phyloP scores from a whole-genome alignment of 2,113 vertebrate genomes.

The Onychostoma macrolepis region DNA sequence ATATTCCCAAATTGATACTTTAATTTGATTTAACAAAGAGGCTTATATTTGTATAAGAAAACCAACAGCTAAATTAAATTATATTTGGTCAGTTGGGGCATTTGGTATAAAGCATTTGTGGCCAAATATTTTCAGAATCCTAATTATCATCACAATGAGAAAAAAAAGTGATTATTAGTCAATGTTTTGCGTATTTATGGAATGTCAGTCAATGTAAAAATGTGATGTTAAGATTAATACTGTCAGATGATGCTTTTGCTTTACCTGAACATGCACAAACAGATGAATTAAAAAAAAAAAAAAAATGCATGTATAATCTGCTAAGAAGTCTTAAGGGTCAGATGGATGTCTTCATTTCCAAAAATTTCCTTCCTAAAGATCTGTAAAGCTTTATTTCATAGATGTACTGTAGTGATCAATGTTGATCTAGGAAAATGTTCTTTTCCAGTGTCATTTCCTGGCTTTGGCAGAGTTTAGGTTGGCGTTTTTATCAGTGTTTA shows the following conservation, averaged over 20 bases:
- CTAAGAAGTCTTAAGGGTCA: background rate
- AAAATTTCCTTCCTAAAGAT: background rate
- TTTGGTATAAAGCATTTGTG: conserved; percentile 14
- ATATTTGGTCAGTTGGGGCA: background rate
- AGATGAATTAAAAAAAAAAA: background rate
- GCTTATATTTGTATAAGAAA: background rate
- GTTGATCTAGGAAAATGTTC: background rate
- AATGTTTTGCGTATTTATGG: background rate
- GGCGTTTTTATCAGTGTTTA: conserved; percentile 25
- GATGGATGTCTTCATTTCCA: background rate
- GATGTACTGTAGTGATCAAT: background rate
- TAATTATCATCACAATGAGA: background rate
- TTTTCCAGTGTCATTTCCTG: conserved; percentile 9
- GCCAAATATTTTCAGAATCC: background rate
- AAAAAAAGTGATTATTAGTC: background rate
- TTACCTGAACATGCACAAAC: background rate
- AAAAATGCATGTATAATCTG: background rate
- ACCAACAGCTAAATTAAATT: background rate
- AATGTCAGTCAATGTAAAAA: conserved; percentile 12
- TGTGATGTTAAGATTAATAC: background rate
- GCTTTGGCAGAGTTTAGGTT: conserved; percentile 25
- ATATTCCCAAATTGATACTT: no score
- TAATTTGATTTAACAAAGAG: no score
- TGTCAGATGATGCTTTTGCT: background rate
- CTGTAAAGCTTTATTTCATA: background rate